phyloP scores from a whole-genome alignment of 1,140 invertebrate genomes.

The Lethrus apterus region DNA sequence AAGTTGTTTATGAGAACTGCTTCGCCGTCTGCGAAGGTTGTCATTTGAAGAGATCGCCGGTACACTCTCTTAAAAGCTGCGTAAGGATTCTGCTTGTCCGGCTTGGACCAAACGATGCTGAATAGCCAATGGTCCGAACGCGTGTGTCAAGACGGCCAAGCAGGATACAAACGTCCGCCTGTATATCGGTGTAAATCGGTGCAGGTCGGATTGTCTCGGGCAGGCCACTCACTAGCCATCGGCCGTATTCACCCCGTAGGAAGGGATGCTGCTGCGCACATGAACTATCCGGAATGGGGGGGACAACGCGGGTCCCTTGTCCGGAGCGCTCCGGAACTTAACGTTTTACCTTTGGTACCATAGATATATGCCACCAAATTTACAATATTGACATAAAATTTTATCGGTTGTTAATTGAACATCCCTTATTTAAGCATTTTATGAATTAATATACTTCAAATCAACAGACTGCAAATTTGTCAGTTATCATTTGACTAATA shows the following conservation, averaged over 20 bases:
- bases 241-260: slow-evolving; percentile 34
- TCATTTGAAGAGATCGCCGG: background rate
- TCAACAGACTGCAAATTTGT: too few species aligned
- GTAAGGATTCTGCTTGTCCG: slow-evolving; percentile 1
- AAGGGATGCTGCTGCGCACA: slow-evolving; percentile 34
- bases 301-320: too few species aligned
- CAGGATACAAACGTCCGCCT: slow-evolving; percentile 30
- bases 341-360: too few species aligned
- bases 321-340: slow-evolving; percentile 30
- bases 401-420: too few species aligned
- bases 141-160: slow-evolving; percentile 38
- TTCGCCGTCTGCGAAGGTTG: background rate
- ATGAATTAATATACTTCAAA: too few species aligned
- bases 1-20: background rate
- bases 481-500: too few species aligned
- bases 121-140: slow-evolving; percentile 40
- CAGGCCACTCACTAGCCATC: slow-evolving; percentile 40
- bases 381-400: too few species aligned
- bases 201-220: slow-evolving; percentile 23
- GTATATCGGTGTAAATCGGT: slow-evolving; percentile 27
- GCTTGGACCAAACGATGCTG: slow-evolving; percentile 37
- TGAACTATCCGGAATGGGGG: slow-evolving; percentile 25
- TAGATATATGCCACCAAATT: too few species aligned
- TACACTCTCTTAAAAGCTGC: too few species aligned
- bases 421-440: too few species aligned